Evolutionary conservation across 2,797 vertebrate species (phyloP).

Genomic region (Dendrocincla fuliginosa): DNA sequence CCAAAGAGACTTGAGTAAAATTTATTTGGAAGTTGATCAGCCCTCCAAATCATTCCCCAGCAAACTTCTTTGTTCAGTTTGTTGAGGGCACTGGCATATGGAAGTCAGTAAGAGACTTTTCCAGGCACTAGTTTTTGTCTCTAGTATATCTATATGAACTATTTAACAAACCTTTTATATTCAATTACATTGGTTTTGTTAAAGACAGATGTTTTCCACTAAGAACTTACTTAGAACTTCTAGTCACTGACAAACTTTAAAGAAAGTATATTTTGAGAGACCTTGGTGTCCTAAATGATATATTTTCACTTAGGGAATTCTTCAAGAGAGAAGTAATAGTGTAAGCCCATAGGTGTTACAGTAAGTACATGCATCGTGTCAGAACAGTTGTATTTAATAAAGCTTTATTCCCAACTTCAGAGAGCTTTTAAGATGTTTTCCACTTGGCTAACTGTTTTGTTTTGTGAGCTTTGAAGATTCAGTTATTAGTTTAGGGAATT

Average conservation of each 20-base stretch:
- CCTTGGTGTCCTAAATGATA: conserved; percentile 70
- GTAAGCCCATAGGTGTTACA: conserved; percentile 67
- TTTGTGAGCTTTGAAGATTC: conserved; percentile 66
- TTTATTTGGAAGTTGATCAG: not conserved
- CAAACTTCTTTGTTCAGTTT: not conserved
- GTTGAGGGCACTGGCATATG: not conserved
- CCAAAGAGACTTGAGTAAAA: not conserved
- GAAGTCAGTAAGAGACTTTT: not conserved
- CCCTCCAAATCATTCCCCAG: not conserved
- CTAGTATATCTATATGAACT: not conserved
- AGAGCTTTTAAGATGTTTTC: conserved; percentile 76
- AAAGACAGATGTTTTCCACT: not conserved
- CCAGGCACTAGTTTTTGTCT: not conserved
- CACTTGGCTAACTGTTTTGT: conserved; percentile 67
- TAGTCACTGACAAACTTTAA: conserved; percentile 18
- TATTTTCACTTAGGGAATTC: conserved; percentile 65
- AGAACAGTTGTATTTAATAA: conserved; percentile 73
- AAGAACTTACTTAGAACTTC: not conserved
- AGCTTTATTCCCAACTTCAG: conserved; percentile 67
- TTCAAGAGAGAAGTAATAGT: conserved; percentile 60
- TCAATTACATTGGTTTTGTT: not conserved
- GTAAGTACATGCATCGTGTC: conserved; percentile 68
- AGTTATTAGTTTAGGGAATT: conserved; percentile 67
- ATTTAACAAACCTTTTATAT: not conserved
- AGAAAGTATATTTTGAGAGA: conserved; percentile 25